Evolutionary conservation across 1,140 invertebrate species (phyloP), one percentile per base, ranked within the genome.

Genomic region (Pseudomyrmex cubaensis): DNA sequence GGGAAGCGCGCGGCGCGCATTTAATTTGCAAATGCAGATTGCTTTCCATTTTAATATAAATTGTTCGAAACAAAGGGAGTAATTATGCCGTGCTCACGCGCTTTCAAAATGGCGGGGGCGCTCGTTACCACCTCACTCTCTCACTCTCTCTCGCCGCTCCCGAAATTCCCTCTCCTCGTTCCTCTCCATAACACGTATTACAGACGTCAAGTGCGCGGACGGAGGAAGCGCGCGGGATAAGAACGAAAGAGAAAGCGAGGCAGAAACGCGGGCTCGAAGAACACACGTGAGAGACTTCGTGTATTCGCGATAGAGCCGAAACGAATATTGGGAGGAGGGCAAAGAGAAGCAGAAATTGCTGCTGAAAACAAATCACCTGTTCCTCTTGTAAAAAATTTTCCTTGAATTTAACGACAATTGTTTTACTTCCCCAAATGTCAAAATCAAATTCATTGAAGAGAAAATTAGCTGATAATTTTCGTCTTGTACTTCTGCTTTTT

Each of bases 41-140:
- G 90, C 90, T 92, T 92, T 92, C 92, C 90, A 91, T 93, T 94
- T 93, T 93, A 93, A 93, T 93, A 93, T 91, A 93, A 94, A 93
- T 92, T 91, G 93, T 92, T 92, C 76, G 89, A 91, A 93, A 93
- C 92, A 93, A 93, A 92, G 91, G 85, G 85, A 90, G 90, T 93
- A 93, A 93, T 93, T 93, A 93, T 89, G 85, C 74, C 84, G 84
- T 83, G 80, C 83, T 86, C 84, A 74, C 63, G 69, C 64, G 78
- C 85, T 84, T 84, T 87, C 82, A 80, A 84, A 86, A 77, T 70
- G 64, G 25, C 59, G 85, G 66, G 35, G 76, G 74, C 64, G 46
- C 67, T 72, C 86, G 73, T 69, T 74, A 84, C 54, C 85, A 48
- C 82, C 78, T 75, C 66, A 70, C 76, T 78, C 76, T 70, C 66